phyloP scores from a whole-genome alignment of 2,113 vertebrate species.

The Vicugna pacos region DNA sequence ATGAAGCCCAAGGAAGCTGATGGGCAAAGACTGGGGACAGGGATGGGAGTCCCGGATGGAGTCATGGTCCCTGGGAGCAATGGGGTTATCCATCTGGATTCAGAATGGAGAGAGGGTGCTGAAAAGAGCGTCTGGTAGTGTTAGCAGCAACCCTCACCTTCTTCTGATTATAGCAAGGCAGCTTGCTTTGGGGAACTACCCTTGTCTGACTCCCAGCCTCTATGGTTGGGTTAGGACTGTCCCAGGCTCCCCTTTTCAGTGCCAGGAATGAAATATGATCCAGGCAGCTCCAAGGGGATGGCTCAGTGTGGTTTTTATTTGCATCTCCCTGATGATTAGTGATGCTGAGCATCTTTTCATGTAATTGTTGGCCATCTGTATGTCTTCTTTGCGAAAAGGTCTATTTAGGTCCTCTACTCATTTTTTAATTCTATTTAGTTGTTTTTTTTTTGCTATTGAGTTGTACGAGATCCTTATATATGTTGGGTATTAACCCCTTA shows the following conservation, averaged over 20 bases:
- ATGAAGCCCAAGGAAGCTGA: conserved; percentile 59
- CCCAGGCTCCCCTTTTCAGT: background rate
- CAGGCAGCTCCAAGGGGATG: background rate
- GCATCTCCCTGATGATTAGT: background rate
- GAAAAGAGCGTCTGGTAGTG: background rate
- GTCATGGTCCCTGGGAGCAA: background rate
- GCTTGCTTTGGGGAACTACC: background rate
- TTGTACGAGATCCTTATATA: background rate
- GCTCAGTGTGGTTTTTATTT: background rate
- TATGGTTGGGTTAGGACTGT: background rate
- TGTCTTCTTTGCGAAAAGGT: background rate
- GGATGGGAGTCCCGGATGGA: background rate
- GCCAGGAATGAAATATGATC: background rate
- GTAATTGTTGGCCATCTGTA: background rate
- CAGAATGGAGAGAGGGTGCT: background rate
- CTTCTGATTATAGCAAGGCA: background rate
- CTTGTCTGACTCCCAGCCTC: background rate
- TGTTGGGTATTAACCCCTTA: background rate
- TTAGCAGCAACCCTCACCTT: background rate
- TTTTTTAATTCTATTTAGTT: background rate
- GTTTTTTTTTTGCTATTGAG: background rate
- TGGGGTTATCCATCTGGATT: background rate
- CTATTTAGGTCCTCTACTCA: background rate
- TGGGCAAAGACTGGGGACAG: background rate
- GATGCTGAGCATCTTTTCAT: background rate